Conservation (phyloP, 2,113 vertebrate genomes). For the Sinocyclocheilus anshuiensis region DNA sequence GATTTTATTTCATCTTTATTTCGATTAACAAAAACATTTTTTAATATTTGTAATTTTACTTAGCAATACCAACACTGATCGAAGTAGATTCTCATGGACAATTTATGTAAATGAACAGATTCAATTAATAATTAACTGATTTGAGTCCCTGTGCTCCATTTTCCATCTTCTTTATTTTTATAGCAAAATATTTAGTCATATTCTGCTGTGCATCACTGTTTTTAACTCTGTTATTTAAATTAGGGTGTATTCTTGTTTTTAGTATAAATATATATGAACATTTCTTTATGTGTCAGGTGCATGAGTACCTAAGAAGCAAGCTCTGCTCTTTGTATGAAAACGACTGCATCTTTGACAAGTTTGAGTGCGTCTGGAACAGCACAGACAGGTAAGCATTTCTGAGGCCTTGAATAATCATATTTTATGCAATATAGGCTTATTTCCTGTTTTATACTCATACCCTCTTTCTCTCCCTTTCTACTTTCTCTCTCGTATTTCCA, state of each 20-base stretch:
- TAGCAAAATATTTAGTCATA: neutral
- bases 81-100: too few relatives aligned
- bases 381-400: constrained; percentile 72
- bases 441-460: neutral
- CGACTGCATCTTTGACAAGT: constrained; percentile 81
- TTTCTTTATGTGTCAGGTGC: constrained; percentile 67
- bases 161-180: neutral
- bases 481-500: constrained; percentile 13
- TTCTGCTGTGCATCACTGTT: neutral
- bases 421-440: neutral
- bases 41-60: too few relatives aligned
- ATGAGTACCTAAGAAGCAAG: constrained; percentile 78
- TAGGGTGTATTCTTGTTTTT: neutral
- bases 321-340: constrained; percentile 80
- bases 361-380: constrained; percentile 81
- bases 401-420: constrained; percentile 11
- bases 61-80: too few relatives aligned
- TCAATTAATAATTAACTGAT: neutral
- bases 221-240: neutral
- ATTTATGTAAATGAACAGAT: too few relatives aligned
- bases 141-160: neutral
- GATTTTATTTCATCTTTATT: too few relatives aligned
- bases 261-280: neutral
- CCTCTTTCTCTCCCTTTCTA: neutral
- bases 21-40: too few relatives aligned